Base-by-base conservation (phyloP, 1,140 invertebrate genomes). In the Panagrolaimus sp. region DNA sequence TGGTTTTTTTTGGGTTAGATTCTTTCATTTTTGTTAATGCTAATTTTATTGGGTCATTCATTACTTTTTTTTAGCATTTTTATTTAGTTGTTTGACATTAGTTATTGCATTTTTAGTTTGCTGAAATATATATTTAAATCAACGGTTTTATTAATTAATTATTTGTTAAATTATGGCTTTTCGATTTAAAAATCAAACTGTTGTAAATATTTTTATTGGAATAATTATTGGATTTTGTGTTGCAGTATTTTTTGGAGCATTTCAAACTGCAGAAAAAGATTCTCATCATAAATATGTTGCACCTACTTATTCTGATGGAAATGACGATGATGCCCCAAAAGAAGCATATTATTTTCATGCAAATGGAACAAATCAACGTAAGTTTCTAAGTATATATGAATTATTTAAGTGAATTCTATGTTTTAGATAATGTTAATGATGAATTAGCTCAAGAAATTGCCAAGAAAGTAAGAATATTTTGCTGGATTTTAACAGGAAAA, bases 401-500 rank as follows among this genome's bases (percentile, higher is more conserved):
- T 64, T 32, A 14, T n/a, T 21, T 10, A 65, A 66, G 44, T 26
- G 55, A 14, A 68, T 7, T 24, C 21, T 55, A 74, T 72, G 43
- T 80, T 79, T 17, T 71, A 87, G n/a, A n/a, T n/a, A n/a, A n/a
- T n/a, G 87, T 84, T 65, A 84, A 86, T 75, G 83, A 83, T 66
- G 71, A 74, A 6, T 86, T 92, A 0, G 92, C 93, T 0, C 87
- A 89, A 68, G 87, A 89, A 69, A 83, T 97, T 63, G 86, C 88
- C 6, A 87, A 89, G 68, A 89, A 89, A 80, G 85, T 88, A 3
- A 87, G 90, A 62, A 89, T 98, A 0, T 86, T 97, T 0, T 98
- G 95, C 83, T 97, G 94, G 93, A 87, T 98, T 10, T 92, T 97
- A 90, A 98, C 94, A 0, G 89, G 89, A 72, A 94, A 93, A 7